Evolutionary conservation across 2,888 invertebrate genomes (phyloP), one percentile per base, ranked within the genome.

Genomic region (Anoplius nigerrimus): DNA sequence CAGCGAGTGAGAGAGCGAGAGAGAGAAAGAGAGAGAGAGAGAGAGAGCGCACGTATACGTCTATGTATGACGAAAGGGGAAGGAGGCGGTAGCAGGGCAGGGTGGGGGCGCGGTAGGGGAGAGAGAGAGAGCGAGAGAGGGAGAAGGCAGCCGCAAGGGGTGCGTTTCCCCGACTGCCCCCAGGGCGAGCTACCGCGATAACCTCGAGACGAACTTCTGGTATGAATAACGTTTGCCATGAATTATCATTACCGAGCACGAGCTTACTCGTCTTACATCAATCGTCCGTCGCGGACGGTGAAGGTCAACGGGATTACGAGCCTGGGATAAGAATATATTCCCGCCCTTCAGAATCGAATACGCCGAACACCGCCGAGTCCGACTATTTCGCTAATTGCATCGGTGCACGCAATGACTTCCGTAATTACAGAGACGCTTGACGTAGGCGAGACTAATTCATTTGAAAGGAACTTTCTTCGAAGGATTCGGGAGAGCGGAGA

Each of bases 71-170:
- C 34, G 34, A 54, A 22, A 53, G 5, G 54, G 54, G 13, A 22
- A n/a, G n/a, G n/a, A n/a, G n/a, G n/a, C n/a, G n/a, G n/a, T n/a
- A n/a, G n/a, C n/a, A n/a, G 13, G 13, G 42, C 42, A 42, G 42
- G 13, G 42, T 42, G 48, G n/a, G 16, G 18, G 54, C n/a, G 24
- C 4, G n/a, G 42, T 45, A 42, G 42, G 71, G 46, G 56, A 34
- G 8, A 5, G 54, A 27, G 20, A 8, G n/a, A 51, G 27, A 27
- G 27, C 53, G 16, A 52, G 54, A 42, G 42, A 70, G 51, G 57
- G 73, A 73, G 34, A 72, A 66, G 73, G 71, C 70, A 79, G 76
- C 83, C 84, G 76, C 83, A 81, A 84, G 84, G 86, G 86, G 82
- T 83, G 83, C 78, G 79, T 78, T 82, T 77, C 74, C 75, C 80